Conservation (phyloP, 2,888 invertebrate genomes). For the Patella ulyssiponensis region DNA sequence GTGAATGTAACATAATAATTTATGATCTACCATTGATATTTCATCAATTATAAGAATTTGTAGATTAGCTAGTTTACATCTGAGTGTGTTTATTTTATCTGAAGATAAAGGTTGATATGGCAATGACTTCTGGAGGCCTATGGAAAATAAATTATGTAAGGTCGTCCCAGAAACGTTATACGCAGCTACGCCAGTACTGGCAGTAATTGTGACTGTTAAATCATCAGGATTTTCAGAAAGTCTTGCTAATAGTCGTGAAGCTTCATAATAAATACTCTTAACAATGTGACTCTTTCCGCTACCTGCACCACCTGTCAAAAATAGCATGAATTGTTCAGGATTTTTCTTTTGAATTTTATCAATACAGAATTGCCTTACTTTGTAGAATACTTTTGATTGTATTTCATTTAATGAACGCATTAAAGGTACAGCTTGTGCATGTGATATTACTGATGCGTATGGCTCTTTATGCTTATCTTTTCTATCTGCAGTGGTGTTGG, state of each 20-base stretch:
- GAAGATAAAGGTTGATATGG: conserved; percentile 15
- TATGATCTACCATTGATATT: conserved; percentile 22
- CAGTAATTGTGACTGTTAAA: conserved; percentile 13
- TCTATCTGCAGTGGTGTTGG: neutral
- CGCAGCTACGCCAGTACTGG: conserved; percentile 6
- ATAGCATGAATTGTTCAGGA: too few species aligned
- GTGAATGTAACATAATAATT: conserved; percentile 20
- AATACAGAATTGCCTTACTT: too few species aligned
- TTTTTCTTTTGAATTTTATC: too few species aligned
- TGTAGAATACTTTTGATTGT: neutral
- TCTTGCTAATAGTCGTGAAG: too few species aligned
- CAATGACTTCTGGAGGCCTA: neutral
- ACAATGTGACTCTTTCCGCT: too few species aligned
- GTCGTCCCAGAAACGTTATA: conserved; percentile 10
- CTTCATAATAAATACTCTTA: too few species aligned
- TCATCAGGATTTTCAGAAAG: too few species aligned
- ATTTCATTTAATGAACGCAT: neutral
- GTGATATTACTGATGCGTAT: neutral
- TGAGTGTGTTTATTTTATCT: too few species aligned
- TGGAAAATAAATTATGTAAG: conserved; percentile 6
- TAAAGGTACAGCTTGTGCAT: neutral
- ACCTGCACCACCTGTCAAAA: too few species aligned
- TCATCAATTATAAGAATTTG: conserved; percentile 30
- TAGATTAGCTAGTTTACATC: too few species aligned
- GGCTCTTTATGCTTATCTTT: conserved; percentile 24